phyloP scores from a whole-genome alignment of 2,797 vertebrate species.

The Petrocephalus schoutedeni region DNA sequence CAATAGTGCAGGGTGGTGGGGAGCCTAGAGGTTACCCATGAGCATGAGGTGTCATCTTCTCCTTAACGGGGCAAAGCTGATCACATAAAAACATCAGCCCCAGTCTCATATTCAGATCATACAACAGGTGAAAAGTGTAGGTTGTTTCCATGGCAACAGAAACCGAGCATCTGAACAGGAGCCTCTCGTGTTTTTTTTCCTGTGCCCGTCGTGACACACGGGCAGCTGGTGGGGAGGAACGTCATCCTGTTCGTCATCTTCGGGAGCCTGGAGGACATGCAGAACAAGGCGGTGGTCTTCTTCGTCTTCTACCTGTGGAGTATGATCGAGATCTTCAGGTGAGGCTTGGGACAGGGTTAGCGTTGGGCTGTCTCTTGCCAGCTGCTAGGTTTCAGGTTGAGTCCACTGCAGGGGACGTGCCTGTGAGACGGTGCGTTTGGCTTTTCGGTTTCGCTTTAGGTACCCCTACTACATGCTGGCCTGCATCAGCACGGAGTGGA shows the following conservation, averaged over 20 bases:
- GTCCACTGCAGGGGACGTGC: not conserved
- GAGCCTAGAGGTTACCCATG: not conserved
- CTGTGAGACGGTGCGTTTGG: not conserved
- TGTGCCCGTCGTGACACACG: not conserved
- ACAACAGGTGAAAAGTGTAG: not conserved
- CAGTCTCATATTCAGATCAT: not conserved
- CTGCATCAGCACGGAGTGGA: conserved; percentile 86
- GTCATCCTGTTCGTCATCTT: conserved; percentile 89
- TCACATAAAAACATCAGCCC: not conserved
- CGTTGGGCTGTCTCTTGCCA: not conserved
- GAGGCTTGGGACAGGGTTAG: conserved; percentile 25
- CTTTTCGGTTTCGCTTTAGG: conserved; percentile 51
- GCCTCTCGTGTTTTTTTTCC: not conserved
- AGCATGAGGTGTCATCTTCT: not conserved
- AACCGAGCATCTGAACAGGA: not conserved
- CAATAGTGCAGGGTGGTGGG: not conserved
- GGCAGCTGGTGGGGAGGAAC: conserved; percentile 83
- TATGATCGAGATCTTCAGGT: conserved; percentile 83
- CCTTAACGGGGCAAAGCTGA: not conserved
- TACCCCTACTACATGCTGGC: conserved; percentile 95
- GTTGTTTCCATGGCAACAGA: not conserved
- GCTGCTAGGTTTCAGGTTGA: not conserved
- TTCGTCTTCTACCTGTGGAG: conserved; percentile 94
- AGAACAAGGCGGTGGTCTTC: conserved; percentile 84
- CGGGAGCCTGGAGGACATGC: conserved; percentile 86